Evolutionary conservation across 2,797 vertebrate genomes (phyloP), one percentile per base, ranked within the genome.

Genomic region (Sebastes aleutianus): DNA sequence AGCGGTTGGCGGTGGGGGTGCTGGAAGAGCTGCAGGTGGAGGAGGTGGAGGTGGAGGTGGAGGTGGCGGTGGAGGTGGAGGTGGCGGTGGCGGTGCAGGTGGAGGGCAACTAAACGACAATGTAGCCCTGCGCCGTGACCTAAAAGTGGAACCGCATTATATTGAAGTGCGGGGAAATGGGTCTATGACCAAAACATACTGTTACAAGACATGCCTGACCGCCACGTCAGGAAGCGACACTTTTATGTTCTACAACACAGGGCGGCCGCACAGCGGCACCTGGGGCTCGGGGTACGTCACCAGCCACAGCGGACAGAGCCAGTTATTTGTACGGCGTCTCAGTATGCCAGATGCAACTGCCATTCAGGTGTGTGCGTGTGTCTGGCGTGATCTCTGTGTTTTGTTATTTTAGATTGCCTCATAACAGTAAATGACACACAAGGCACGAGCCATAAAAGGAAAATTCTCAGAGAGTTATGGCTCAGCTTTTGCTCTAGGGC

Each of bases 181-280:
- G 80, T 99, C 98, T 78, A 89, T 99, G 87, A 98, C 98, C 58
- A 99, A 99, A 96, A 99, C 98, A 8, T 99, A 99, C 95, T 99
- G 98, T 95, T 99, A 99, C 92, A 99, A 99, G 93, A 97, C 98
- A 16, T 99, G 97, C 85, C 91, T 99, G 89, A 98, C 98, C 0
- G 96, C 97, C 12, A 98, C 98, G 4, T 99, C 98, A 32, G 98
- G 98, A 95, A 99, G 98, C 82, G 98, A 99, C 92, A 98, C 97
- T 78, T 99, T 99, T 92, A 99, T 99, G 98, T 99, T 99, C 96
- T 99, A 99, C 96, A 98, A 99, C 91, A 98, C 97, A 53, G 98
- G 97, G 87, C 95, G 96, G 63, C 97, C 97, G 6, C 89, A 97
- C 65, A 97, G 96, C 79, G 96, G 97, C 90, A 97, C 97, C 85